These are phyloP conservation scores for Popillia japonica DNA, from an alignment of 1,140 invertebrate species.

Conservation along the genomic window DNA sequence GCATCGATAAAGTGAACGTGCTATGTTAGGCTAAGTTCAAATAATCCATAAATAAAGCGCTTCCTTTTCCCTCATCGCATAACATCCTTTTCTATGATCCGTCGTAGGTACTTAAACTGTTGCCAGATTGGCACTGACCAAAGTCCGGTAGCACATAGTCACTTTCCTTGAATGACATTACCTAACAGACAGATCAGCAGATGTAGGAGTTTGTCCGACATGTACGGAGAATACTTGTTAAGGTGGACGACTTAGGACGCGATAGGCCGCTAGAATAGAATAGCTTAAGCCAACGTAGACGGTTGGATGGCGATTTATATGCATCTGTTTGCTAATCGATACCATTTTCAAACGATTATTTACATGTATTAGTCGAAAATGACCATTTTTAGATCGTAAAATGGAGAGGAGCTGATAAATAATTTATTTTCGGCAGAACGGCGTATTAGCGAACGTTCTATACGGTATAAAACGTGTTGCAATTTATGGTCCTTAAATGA, in stretches of 20 bases:
- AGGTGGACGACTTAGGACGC: constrained; percentile 11
- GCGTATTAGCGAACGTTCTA: neutral
- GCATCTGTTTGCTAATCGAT: constrained; percentile 33
- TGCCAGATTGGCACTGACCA: no score
- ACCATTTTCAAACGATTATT: constrained; percentile 25
- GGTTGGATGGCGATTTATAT: constrained; percentile 16
- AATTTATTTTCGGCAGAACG: neutral
- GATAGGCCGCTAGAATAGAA: neutral
- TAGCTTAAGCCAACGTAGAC: neutral
- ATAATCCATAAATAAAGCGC: constrained; percentile 49
- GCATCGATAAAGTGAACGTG: constrained; percentile 33
- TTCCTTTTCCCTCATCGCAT: constrained; percentile 43
- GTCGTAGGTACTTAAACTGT: neutral
- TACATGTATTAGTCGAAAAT: constrained; percentile 27
- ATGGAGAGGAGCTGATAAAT: constrained; percentile 20
- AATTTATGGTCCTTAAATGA: neutral
- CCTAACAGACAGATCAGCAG: constrained; percentile 38
- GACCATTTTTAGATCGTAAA: constrained; percentile 32
- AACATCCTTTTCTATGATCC: constrained; percentile 15
- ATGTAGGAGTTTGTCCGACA: constrained; percentile 38
- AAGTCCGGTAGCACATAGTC: neutral
- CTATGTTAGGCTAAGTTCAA: constrained; percentile 47
- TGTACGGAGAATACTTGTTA: constrained; percentile 36
- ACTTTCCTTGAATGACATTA: constrained; percentile 38
- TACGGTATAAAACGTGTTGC: neutral